Evolutionary conservation across 1,140 invertebrate species (phyloP), one percentile per base, ranked within the genome.

Genomic region (Drosophila ironensis): DNA sequence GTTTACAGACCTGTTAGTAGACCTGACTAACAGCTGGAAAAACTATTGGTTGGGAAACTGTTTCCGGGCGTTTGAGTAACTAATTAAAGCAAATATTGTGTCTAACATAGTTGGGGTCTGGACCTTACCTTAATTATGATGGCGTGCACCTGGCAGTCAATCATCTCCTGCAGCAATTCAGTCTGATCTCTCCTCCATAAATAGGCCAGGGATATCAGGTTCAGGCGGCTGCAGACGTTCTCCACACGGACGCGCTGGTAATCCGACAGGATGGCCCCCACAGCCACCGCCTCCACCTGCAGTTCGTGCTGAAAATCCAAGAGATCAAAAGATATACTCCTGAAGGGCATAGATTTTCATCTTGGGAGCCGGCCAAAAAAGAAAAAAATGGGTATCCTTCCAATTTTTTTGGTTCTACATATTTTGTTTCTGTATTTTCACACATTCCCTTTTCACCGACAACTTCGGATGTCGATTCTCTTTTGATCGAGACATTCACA

Each of bases 211-310:
- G 96, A 94, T 61, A 95, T 93, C 63, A 99, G 92, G 72, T 94
- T 94, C 78, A 99, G 93, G 82, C 98, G 93, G 77, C 92, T 93
- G 91, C 98, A 99, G 93, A 99, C 97, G 95, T 98, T 97, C 94
- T 99, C 98, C 52, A 99, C 97, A 87, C 98, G 93, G 73, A 98
- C 93, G 91, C 98, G 93, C 92, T 99, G 98, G 92, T 99, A 99
- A 91, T 98, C 97, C 57, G 98, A 99, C 56, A 99, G 92, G 90
- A 99, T 99, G 61, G 98, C 98, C 64, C 98, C 98, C 72, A 97
- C 97, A 57, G 98, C 95, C 52, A 99, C 97, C 68, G 95, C 98
- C 90, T 98, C 95, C 90, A 98, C 93, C 78, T 94, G 91, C 74
- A 96, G 91, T 89, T 94, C 93, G 82, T 95, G 92, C 95, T 97